Conservation (phyloP, 2,113 vertebrate genomes). For the Dipodomys merriami region DNA sequence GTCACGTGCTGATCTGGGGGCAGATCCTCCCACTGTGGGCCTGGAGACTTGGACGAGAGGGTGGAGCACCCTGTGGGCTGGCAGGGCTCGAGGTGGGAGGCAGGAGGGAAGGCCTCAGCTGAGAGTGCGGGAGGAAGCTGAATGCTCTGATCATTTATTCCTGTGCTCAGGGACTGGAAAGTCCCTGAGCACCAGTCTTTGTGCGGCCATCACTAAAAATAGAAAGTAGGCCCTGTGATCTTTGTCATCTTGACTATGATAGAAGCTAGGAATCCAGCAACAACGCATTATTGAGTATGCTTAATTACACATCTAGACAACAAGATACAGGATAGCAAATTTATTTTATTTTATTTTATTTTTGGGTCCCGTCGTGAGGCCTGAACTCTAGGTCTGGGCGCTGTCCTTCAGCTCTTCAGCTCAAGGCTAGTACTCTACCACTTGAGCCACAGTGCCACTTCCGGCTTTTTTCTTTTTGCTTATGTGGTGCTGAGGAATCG, state of each 20-base stretch:
- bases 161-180: conserved; percentile 40
- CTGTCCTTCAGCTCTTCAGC: too few relatives aligned
- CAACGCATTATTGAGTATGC: neutral
- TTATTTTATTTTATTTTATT: neutral
- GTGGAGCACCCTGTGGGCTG: neutral
- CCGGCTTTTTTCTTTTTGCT: too few relatives aligned
- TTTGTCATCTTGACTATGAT: neutral
- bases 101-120: neutral
- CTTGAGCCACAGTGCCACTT: too few relatives aligned
- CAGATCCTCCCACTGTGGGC: neutral
- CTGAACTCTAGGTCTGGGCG: too few relatives aligned
- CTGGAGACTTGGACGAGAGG: too few relatives aligned
- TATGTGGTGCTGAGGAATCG: too few relatives aligned
- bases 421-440: too few relatives aligned
- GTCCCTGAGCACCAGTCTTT: neutral
- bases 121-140: neutral
- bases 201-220: neutral
- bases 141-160: conserved; percentile 51
- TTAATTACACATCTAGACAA: neutral
- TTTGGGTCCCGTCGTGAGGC: too few relatives aligned
- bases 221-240: neutral
- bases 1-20: neutral
- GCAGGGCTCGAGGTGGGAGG: neutral
- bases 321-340: neutral
- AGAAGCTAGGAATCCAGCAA: neutral